phyloP scores from a whole-genome alignment of 2,888 invertebrate species.

The Achlya flavicornis region DNA sequence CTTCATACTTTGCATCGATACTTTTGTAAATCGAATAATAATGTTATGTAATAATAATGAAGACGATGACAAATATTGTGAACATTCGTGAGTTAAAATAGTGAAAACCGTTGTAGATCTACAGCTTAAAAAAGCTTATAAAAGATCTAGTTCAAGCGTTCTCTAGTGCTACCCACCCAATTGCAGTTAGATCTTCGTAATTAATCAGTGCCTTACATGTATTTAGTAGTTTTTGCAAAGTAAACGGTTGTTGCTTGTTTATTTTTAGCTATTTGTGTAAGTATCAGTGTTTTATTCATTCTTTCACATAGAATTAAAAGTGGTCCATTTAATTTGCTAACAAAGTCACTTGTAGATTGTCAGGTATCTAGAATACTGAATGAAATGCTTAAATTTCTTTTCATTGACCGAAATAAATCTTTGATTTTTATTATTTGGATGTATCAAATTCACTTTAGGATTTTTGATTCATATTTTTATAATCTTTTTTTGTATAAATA shows the following conservation, averaged over 20 bases:
- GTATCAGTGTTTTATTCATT: background rate
- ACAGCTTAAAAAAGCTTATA: background rate
- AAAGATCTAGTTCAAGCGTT: slow-evolving; percentile 7
- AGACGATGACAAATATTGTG: background rate
- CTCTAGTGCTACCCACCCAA: background rate
- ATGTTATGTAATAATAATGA: background rate
- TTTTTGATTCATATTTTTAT: too few relatives aligned
- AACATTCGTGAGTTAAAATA: slow-evolving; percentile 9
- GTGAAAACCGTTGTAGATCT: slow-evolving; percentile 3
- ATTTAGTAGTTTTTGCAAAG: background rate
- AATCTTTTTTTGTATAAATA: too few relatives aligned
- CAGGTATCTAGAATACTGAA: background rate
- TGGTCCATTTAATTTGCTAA: background rate
- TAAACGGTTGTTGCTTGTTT: background rate
- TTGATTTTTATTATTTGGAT: too few relatives aligned
- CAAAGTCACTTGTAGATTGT: background rate
- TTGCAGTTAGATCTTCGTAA: slow-evolving; percentile 4
- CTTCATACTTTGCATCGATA: background rate
- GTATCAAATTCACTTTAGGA: too few relatives aligned
- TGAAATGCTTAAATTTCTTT: too few relatives aligned
- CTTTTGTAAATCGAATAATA: background rate
- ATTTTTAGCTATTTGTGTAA: background rate
- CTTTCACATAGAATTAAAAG: background rate
- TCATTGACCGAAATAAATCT: too few relatives aligned
- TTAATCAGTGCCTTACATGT: slow-evolving; percentile 7